Base-by-base conservation (phyloP, 2,113 vertebrate genomes). In the Elachura formosa region DNA sequence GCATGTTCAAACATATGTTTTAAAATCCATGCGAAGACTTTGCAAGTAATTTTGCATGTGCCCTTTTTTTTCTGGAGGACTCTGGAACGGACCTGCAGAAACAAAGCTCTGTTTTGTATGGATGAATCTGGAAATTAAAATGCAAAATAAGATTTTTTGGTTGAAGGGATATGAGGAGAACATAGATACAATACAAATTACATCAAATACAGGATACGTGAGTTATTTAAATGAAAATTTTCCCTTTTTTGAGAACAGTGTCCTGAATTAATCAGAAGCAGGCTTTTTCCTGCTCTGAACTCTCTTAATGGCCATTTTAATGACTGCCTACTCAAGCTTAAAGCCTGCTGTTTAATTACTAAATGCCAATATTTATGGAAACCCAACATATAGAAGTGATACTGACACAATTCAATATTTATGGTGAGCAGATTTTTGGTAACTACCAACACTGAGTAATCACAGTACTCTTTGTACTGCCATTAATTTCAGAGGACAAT, bases 271-370 rank as follows among this genome's bases (percentile, higher is more conserved):
- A 52, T 43, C 84, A 94, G 64, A 38, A 95, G 29, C 18, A 86
- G 61, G 17, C 14, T 78, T 90, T 88, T 77, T 51, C 12, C 51
- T 77, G 5, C 34, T 90, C 61, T 82, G 38, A 87, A 33, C 33
- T 55, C 23, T 84, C 76, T 43, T 94, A 90, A 69, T 81, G 66
- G 31, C 34, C 69, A 71, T 79, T 87, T 87, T 79, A 89, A 82
- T 82, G 38, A 49, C 77, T 68, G 23, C 25, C 54, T 82, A 49
- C 45, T 89, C 29, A 78, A 87, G 38, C 79, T 93, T 83, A 84
- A 58, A 89, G 58, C 13, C 71, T 93, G 78, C 12, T 79, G 11
- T 46, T 72, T 93, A 79, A 77, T 81, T 93, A 83, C 43, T 31
- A 48, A 88, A 83, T 83, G 17, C 73, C 55, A 91, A 74, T 88